Base-by-base conservation (phyloP, 1,140 invertebrate species). In the Trichonephila clavipes region DNA sequence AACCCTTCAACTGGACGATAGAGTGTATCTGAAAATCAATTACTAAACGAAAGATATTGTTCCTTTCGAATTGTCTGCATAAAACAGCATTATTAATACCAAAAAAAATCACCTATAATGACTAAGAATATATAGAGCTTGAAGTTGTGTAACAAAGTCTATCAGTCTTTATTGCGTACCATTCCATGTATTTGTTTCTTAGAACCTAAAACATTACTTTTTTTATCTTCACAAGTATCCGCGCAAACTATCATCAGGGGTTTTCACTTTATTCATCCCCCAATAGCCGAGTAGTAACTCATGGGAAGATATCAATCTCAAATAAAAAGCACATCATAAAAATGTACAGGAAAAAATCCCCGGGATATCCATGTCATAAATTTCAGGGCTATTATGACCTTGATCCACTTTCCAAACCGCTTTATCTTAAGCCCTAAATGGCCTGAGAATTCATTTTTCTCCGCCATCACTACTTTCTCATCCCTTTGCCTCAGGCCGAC, bases 381-480 rank as follows among this genome's bases (percentile, higher is more conserved):
- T 72, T 58, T 40, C 88, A 28, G 64, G 21, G 34, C 88, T 62
- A 89, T 89, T 89, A 72, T 24, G 69, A 77, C 64, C 64, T 69
- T 72, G 66, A 89, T 69, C 64, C 64, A 89, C 40, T 89, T 89
- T 77, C 64, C 18, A 28, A 44, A 58, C 21, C 64, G 88, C 44
- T 89, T 77, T 72, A 88, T 88, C 86, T 88, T 88, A 88, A 69
- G 64, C 44, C 88, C 21, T 77, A 58, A 89, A 89, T 77, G 88
- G 44, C 44, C 24, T 12, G 12, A 87, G 61, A 87, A 62, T 28
- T 28, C 61, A 87, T 61, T 87, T 87, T 88, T 88, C 24, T 7
- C 34, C 28, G 24, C 86, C n/a, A 88, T 66, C 86, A 62, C 59
- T 40, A 51, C 51, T 51, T 51, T 51, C 51, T 51, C 51, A 51